Conservation (phyloP, 2,797 vertebrate species). For the Girardinus metallicus region DNA sequence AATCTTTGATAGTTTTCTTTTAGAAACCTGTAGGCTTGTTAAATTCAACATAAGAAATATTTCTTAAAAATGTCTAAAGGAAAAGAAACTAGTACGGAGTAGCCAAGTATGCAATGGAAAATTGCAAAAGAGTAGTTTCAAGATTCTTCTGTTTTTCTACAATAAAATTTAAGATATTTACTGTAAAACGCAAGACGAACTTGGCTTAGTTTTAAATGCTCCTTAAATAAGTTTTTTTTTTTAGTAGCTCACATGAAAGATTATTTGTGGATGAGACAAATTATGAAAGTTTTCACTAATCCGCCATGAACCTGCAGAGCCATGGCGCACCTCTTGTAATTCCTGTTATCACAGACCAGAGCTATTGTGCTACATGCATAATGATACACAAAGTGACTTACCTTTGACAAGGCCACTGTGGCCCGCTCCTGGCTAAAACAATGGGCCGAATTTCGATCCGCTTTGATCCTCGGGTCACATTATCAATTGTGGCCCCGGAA, state of each 20-base stretch:
- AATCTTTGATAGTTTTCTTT: background rate
- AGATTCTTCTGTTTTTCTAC: background rate
- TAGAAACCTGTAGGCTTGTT: background rate
- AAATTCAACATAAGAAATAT: background rate
- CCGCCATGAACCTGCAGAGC: background rate
- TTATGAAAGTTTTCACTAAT: constrained; percentile 12
- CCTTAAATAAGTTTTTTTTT: background rate
- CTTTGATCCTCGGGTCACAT: constrained; percentile 42
- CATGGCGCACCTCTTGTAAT: constrained; percentile 14
- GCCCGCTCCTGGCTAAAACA: constrained; percentile 39
- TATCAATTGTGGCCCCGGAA: constrained; percentile 59
- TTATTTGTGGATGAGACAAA: constrained; percentile 1
- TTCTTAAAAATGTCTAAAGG: background rate
- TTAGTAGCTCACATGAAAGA: background rate
- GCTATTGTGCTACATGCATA: constrained; percentile 17
- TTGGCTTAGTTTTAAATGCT: background rate
- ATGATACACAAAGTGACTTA: constrained; percentile 22
- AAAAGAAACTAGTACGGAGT: background rate
- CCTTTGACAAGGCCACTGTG: constrained; percentile 32
- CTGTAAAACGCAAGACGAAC: background rate
- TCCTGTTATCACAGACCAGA: constrained; percentile 5
- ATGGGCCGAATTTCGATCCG: constrained; percentile 36
- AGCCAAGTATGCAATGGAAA: background rate
- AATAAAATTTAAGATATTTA: background rate
- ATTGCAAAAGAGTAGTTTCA: background rate